Base-by-base conservation (phyloP, 2,113 vertebrate species). In the Archilochus colubris region DNA sequence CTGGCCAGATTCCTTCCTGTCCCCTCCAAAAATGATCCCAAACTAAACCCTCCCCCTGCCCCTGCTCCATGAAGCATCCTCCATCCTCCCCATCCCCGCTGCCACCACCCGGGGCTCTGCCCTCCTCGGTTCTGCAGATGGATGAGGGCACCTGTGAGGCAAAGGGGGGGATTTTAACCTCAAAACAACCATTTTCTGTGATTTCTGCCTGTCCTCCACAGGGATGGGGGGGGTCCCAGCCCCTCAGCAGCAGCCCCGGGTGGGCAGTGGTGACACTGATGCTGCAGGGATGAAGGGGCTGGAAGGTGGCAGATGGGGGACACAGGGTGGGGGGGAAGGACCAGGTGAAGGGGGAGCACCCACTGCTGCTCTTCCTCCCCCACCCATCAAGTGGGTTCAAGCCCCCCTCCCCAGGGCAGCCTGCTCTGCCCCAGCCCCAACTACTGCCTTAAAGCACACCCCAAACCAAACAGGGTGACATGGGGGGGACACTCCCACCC, bases 131-230 rank as follows among this genome's bases (percentile, higher is more conserved):
- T 27, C 5, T 7, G 54, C 72, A 68, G 50, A 30, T 5, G 70
- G 53, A 66, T 48, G 62, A 30, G 77, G 63, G 74, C 44, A 68
- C 12, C 9, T 1, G 28, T 8, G 25, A 78, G 58, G 70, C 24
- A 50, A 77, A 57, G 23, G 23, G 23, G 23, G 46, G 36, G 20
- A 18, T n/a, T 57, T 62, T 72, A 50, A 50, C 16, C 58, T 84
- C 66, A 93, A 93, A 83, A 96, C 94, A 92, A 92, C 68, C 2
- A 36, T 82, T 95, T n/a, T 74, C 31, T 33, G 36, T 38, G 46
- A 62, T 87, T 68, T 76, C 20, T 17, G 24, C 50, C 69, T 2
- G 40, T 44, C 18, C 27, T 63, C 90, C 9, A 80, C n/a, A 7
- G 21, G 40, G 43, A 38, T 0, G 54, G 54, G 54, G 24, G 51